phyloP scores from a whole-genome alignment of 2,113 vertebrate species.

The Nerophis ophidion region DNA sequence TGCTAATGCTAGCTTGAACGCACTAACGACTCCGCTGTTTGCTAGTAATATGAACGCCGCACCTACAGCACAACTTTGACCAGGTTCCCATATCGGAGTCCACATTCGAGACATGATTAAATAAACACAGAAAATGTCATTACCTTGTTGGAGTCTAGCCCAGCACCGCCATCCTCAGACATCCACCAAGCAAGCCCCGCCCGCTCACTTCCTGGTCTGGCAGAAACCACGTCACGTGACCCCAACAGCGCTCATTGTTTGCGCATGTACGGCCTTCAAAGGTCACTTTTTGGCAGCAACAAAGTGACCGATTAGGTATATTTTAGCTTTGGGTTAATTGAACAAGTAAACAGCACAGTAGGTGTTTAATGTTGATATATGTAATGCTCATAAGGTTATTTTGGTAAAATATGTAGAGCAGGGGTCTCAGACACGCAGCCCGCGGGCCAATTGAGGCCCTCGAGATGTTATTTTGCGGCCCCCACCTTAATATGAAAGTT shows the following conservation, averaged over 20 bases:
- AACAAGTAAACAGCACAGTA: too few species aligned
- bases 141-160: constrained; percentile 38
- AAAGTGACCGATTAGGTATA: too few species aligned
- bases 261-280: neutral
- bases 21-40: neutral
- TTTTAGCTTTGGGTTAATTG: too few species aligned
- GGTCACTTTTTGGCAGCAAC: too few species aligned
- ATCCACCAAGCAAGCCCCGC: constrained; percentile 13
- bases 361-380: too few species aligned
- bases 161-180: neutral
- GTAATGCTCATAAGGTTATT: too few species aligned
- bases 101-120: neutral
- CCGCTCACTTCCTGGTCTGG: constrained; percentile 47
- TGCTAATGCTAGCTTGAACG: constrained; percentile 5
- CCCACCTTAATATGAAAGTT: too few species aligned
- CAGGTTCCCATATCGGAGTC: too few species aligned
- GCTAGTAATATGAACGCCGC: neutral
- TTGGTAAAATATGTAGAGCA: too few species aligned
- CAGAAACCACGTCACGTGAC: constrained; percentile 38
- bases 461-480: too few species aligned
- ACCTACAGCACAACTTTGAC: neutral
- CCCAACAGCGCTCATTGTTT: constrained; percentile 1
- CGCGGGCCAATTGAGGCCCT: too few species aligned
- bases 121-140: neutral
- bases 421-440: too few species aligned